Evolutionary conservation across 2,113 vertebrate genomes (phyloP).

Genomic region (Pelecanus crispus): DNA sequence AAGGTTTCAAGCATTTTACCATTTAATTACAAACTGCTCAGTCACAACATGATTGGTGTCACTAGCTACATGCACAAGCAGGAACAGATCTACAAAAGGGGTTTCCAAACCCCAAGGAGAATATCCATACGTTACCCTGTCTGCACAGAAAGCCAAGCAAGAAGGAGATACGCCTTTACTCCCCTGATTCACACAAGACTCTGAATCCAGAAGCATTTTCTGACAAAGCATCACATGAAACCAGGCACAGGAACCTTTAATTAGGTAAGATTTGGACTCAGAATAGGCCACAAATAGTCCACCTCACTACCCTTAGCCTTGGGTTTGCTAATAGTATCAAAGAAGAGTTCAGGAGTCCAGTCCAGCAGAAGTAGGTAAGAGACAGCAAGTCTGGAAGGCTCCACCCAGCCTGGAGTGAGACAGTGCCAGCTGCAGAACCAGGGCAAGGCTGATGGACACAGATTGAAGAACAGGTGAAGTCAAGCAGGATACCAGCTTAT

Average conservation of each 20-base stretch:
- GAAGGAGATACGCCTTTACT: not conserved
- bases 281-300: fast-evolving
- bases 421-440: not conserved
- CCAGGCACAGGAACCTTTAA: fast-evolving
- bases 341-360: not conserved
- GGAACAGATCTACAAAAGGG: not conserved
- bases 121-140: not conserved
- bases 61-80: not conserved
- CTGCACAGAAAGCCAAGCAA: not conserved
- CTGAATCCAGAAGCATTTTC: not conserved
- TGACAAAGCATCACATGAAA: not conserved
- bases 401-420: not conserved
- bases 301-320: not conserved
- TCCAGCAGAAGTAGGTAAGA: not conserved
- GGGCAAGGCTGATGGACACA: not conserved
- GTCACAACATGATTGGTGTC: not conserved
- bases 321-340: not conserved
- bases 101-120: not conserved
- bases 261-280: not conserved
- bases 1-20: not conserved
- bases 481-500: not conserved
- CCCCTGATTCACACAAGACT: not conserved
- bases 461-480: not conserved
- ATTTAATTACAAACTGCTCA: not conserved
- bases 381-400: not conserved